phyloP scores from a whole-genome alignment of 2,888 invertebrate genomes.

The Xylota segnis region DNA sequence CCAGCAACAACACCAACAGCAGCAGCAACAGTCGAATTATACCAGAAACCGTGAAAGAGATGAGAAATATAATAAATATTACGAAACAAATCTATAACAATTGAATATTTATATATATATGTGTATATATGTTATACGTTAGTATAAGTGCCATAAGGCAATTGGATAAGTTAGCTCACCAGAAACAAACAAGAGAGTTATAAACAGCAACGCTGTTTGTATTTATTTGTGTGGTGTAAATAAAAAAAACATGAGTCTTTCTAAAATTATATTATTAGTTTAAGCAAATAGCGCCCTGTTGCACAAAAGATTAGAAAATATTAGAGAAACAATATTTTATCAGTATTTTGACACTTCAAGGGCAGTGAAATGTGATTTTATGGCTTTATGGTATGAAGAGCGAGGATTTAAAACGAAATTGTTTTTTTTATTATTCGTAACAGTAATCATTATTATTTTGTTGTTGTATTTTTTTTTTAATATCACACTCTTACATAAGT shows the following conservation, averaged over 20 bases:
- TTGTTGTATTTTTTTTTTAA: slow-evolving; percentile 32
- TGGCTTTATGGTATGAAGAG: slow-evolving; percentile 34
- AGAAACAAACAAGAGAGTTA: slow-evolving; percentile 26
- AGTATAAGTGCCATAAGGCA: slow-evolving; percentile 28
- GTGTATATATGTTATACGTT: slow-evolving; percentile 20
- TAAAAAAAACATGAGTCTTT: slow-evolving; percentile 8
- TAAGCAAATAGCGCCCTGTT: slow-evolving; percentile 23
- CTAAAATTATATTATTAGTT: slow-evolving; percentile 11
- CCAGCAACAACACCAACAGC: slow-evolving; percentile 53
- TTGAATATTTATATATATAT: slow-evolving; percentile 24
- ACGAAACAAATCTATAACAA: slow-evolving; percentile 83
- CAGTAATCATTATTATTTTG: slow-evolving; percentile 12
- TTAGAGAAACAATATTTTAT: slow-evolving; percentile 34
- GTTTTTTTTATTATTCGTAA: slow-evolving; percentile 22
- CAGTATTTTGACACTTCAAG: slow-evolving; percentile 47
- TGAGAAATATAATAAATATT: slow-evolving; percentile 82
- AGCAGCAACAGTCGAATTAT: slow-evolving; percentile 76
- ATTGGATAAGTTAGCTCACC: slow-evolving; percentile 15
- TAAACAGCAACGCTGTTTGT: slow-evolving; percentile 35
- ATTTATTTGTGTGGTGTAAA: background rate
- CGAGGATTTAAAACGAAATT: slow-evolving; percentile 32
- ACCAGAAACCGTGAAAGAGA: slow-evolving; percentile 79
- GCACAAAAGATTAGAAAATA: slow-evolving; percentile 21
- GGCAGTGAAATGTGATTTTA: slow-evolving; percentile 62
- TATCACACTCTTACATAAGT: slow-evolving; percentile 70